Conservation (phyloP, 2,113 vertebrate species). For the Globicephala melas region DNA sequence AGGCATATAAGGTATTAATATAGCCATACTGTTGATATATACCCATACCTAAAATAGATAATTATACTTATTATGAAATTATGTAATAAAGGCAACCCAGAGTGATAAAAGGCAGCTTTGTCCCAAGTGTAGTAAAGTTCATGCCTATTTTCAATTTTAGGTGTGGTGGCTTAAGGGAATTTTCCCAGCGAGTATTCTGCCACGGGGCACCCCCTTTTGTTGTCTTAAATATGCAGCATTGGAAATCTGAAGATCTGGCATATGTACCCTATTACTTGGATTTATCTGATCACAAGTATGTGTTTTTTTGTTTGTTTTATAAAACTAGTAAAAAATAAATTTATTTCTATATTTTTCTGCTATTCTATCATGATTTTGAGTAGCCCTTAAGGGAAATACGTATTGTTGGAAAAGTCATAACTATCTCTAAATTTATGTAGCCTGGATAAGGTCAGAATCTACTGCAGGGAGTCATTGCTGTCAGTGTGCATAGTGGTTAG, state of each 20-base stretch:
- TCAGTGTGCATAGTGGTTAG: neutral
- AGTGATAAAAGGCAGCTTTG: neutral
- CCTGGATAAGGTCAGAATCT: constrained; percentile 26
- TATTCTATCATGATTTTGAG: neutral
- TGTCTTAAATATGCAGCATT: constrained; percentile 93
- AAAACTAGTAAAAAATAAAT: constrained; percentile 21
- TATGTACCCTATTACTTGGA: constrained; percentile 91
- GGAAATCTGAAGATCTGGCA: constrained; percentile 91
- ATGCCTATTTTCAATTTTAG: constrained; percentile 75
- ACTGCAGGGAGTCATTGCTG: neutral
- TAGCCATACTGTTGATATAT: neutral
- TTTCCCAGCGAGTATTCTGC: constrained; percentile 89
- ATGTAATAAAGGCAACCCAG: neutral
- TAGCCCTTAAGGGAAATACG: neutral
- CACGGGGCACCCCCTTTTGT: constrained; percentile 90
- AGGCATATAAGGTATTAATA: constrained; percentile 4
- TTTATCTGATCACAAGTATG: constrained; percentile 89
- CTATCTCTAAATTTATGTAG: neutral
- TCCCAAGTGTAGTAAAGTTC: neutral
- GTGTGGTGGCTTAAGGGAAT: constrained; percentile 89
- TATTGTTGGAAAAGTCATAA: neutral
- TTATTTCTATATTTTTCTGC: neutral
- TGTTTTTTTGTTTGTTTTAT: constrained; percentile 23
- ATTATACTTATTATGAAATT: constrained; percentile 23
- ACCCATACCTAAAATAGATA: neutral